Base-by-base conservation (phyloP, 2,797 vertebrate species). In the Myotis vivesi region DNA sequence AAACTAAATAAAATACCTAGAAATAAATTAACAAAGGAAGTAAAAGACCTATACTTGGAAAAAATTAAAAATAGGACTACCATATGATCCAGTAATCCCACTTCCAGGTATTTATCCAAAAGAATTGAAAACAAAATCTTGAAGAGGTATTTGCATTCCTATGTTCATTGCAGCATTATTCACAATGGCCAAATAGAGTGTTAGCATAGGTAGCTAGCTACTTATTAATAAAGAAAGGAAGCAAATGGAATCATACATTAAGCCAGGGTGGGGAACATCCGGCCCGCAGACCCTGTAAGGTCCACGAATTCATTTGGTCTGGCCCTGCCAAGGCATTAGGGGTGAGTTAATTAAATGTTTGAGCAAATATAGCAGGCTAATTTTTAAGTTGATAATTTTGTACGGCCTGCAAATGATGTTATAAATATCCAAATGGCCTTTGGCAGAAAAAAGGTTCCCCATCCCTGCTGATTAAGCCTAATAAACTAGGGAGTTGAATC, bases 71-170 rank as follows among this genome's bases (percentile, higher is more conserved):
- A 53, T 62, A 68, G 41, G 64, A 44, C 9, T 57, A 76, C 36
- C 41, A 76, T 28, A 75, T 89, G 28, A 89, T 33, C n/a, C n/a
- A 93, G n/a, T n/a, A 89, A 93, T 81, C 44, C 51, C 80, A 59
- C 51, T 66, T 73, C n/a, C 79, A 59, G 75, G 23, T 91, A 84
- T 81, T 69, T 59, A 59, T 41, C 36, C 66, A 76, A 92, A 89
- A 86, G 23, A 81, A 71, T 19, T 86, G 8, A 69, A 82, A 77
- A 76, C 44, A 76, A 17, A 57, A 82, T 59, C 41, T 44, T 38
- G 1, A 75, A 75, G 72, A 88, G 59, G 46, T 41, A 64, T 81
- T 76, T 80, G 25, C 20, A 30, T 15, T 36, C 9, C 20, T 3
- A 17, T 69, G 46, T 77, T 57, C 53, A 90, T 1, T 87, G 57